These are phyloP conservation scores for Trichopria drosophilae DNA, from an alignment of 2,888 invertebrate genomes.

Conservation along the genomic window DNA sequence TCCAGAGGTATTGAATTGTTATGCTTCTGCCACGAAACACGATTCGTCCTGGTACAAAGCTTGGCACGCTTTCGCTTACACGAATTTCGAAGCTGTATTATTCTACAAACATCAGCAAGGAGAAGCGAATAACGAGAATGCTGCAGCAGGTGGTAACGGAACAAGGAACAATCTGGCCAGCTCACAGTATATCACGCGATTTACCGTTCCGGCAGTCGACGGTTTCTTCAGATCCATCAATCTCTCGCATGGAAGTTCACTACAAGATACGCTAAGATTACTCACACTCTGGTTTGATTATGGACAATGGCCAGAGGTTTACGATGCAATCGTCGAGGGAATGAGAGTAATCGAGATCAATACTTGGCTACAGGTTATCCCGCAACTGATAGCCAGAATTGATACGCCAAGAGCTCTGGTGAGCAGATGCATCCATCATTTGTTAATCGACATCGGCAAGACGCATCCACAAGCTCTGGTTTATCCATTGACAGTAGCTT, in stretches of 20 bases:
- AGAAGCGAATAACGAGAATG: too few species aligned
- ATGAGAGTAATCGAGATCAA: constrained; percentile 93
- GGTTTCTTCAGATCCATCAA: constrained; percentile 96
- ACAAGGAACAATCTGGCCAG: constrained; percentile 43
- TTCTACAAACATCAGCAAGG: constrained; percentile 64
- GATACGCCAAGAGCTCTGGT: constrained; percentile 90
- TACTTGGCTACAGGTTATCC: constrained; percentile 99
- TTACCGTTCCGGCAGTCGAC: constrained; percentile 91
- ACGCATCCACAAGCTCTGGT: constrained; percentile 97
- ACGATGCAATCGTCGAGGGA: constrained; percentile 90
- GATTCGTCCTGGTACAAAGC: constrained; percentile 94
- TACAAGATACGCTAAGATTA: constrained; percentile 94
- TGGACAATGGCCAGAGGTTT: constrained; percentile 90
- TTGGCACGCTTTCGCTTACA: constrained; percentile 98
- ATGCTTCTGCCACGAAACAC: constrained; percentile 79
- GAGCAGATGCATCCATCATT: constrained; percentile 86
- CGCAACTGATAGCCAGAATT: constrained; percentile 96
- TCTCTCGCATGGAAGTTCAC: constrained; percentile 85
- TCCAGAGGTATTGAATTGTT: constrained; percentile 74
- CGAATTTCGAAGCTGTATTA: constrained; percentile 93
- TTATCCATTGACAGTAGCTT: constrained; percentile 96
- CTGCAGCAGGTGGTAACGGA: constrained; percentile 33
- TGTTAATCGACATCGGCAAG: constrained; percentile 95
- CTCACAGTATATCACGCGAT: constrained; percentile 69
- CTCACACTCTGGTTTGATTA: constrained; percentile 98